Base-by-base conservation (phyloP, 2,888 invertebrate genomes). In the Hemaris fuciformis region DNA sequence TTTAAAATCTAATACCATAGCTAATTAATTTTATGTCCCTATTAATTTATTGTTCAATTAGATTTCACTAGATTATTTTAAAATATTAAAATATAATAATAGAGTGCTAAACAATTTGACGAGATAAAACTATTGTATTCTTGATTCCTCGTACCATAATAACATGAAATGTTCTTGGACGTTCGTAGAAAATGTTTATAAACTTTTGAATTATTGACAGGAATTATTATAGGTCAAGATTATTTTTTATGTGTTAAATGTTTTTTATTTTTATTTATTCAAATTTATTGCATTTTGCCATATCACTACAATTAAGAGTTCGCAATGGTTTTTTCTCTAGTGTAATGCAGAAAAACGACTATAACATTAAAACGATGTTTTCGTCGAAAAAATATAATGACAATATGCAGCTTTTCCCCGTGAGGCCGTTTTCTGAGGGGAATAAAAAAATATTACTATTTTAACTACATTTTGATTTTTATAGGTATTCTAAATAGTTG, bases 201-300 rank as follows among this genome's bases (percentile, higher is more conserved):
- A 48, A 48, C 15, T 45, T 45, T 45, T 22, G 4, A 59, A 27
- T n/a, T n/a, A 45, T 27, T 53, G 31, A 53, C 27, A 18, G 8
- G 53, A 53, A 27, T 53, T 53, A 53, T 53, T 53, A 31, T 53
- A 53, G 53, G 53, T 15, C 27, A 46, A 59, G 43, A 56, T 59
- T 56, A 56, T 61, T 59, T 62, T n/a, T 62, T 57, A 62, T 38
- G 60, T 48, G 25, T 60, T 53, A 61, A 65, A 57, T 64, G 23
- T 43, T 3, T 59, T 64, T 20, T n/a, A n/a, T 63, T 23, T 59
- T 22, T 41, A 53, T 46, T 8, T 56, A 53, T 42, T 59, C 63
- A 62, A 45, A 25, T 8, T 10, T 53, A 18, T 2, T 3, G 2
- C 18, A 18, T 10, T 18, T 10, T 43, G 43, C 10, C 8, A 10